phyloP scores from a whole-genome alignment of 2,888 invertebrate species.

The Beris chalybata region DNA sequence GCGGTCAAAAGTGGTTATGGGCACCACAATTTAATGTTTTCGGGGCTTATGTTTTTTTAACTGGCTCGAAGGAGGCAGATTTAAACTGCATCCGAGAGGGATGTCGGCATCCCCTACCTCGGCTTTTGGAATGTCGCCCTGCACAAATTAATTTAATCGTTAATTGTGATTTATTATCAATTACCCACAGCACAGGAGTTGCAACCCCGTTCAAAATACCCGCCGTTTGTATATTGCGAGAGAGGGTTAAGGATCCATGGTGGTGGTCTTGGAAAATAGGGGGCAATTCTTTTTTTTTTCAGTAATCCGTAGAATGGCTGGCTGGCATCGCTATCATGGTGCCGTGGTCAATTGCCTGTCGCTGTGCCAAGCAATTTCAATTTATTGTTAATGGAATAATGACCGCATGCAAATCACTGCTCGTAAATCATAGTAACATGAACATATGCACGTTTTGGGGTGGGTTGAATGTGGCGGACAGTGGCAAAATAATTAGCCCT shows the following conservation, averaged over 20 bases:
- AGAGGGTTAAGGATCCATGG: not conserved
- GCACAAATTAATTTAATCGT: slow-evolving; percentile 38
- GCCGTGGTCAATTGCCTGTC: slow-evolving; percentile 31
- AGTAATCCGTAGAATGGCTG: not conserved
- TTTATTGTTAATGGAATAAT: slow-evolving; percentile 40
- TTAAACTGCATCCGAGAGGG: too few relatives aligned
- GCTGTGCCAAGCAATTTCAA: slow-evolving; percentile 36
- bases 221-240: not conserved
- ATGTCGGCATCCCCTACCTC: not conserved
- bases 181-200: slow-evolving; percentile 30
- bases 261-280: not conserved
- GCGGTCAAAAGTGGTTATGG: too few relatives aligned
- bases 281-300: slow-evolving; percentile 2
- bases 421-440: slow-evolving; percentile 34
- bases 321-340: slow-evolving; percentile 5
- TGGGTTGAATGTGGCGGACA: slow-evolving; percentile 5
- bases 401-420: slow-evolving; percentile 39
- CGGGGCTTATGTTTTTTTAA: too few relatives aligned
- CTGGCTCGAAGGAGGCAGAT: too few relatives aligned
- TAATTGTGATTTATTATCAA: slow-evolving; percentile 41
- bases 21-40: too few relatives aligned
- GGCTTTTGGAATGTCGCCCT: slow-evolving; percentile 14
- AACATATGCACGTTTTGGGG: slow-evolving; percentile 32
- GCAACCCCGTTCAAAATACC: not conserved
- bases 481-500: too few relatives aligned